Evolutionary conservation across 64 coral and sea anemone genomes (phyloP).

Genomic region (Porites lutea): DNA sequence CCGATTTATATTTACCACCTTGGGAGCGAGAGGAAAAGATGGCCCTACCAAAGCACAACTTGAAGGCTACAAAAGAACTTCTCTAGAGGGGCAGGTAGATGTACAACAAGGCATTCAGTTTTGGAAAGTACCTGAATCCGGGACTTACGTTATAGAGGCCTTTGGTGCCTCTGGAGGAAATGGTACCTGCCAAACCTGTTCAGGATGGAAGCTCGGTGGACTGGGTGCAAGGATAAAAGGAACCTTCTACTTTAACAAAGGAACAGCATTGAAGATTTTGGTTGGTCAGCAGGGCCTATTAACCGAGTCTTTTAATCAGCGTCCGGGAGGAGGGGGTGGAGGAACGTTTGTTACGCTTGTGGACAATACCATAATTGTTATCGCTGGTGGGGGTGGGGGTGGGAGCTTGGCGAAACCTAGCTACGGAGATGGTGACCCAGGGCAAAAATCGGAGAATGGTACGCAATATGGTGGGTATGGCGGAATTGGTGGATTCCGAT

Average conservation of each 20-base stretch:
- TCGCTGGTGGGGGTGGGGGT: conserved; percentile 68
- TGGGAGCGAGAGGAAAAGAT: conserved; percentile 19
- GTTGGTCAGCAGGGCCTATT: conserved; percentile 49
- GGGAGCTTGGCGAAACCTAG: conserved; percentile 9
- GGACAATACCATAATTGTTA: conserved; percentile 28
- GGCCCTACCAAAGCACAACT: conserved; percentile 28
- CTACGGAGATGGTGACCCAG: conserved; percentile 60
- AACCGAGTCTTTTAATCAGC: background rate
- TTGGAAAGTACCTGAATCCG: conserved; percentile 53
- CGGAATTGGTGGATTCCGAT: conserved; percentile 51
- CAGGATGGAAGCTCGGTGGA: conserved; percentile 55
- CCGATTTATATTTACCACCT: conserved; percentile 28
- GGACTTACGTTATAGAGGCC: conserved; percentile 59
- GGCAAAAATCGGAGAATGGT: conserved; percentile 58
- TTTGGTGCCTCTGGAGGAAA: conserved; percentile 65
- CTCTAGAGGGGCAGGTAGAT: conserved; percentile 15
- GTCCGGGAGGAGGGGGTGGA: conserved; percentile 71
- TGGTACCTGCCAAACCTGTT: conserved; percentile 18
- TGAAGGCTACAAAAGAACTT: conserved; percentile 19
- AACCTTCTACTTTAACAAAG: conserved; percentile 26
- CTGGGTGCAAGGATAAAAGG: conserved; percentile 60
- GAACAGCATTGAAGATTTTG: conserved; percentile 32
- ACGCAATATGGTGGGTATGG: conserved; percentile 56
- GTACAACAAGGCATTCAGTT: conserved; percentile 33
- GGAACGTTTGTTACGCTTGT: conserved; percentile 61